Conservation (phyloP, 2,888 invertebrate species). For the Notocelia uddmanniana region DNA sequence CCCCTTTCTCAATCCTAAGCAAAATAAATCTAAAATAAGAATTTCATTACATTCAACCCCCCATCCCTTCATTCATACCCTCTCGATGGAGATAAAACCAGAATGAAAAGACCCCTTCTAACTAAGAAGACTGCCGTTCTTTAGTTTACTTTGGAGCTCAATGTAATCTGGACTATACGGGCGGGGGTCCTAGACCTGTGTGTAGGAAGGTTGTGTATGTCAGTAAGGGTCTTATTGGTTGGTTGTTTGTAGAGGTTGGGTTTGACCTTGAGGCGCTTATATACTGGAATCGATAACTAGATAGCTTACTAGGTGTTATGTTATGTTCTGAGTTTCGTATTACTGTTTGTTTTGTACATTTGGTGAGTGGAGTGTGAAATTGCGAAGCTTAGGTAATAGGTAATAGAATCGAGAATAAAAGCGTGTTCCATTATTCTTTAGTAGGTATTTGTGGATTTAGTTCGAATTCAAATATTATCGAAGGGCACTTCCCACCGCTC, state of each 20-base stretch:
- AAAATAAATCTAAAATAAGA: conserved; percentile 42
- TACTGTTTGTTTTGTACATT: not conserved
- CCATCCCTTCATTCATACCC: conserved; percentile 30
- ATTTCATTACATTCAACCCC: conserved; percentile 34
- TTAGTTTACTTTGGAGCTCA: conserved; percentile 43
- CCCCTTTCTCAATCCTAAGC: conserved; percentile 11
- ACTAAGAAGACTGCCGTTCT: not conserved
- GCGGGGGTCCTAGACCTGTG: conserved; percentile 51
- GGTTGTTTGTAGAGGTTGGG: conserved; percentile 16
- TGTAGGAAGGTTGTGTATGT: conserved; percentile 44
- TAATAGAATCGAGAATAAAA: too few relatives aligned
- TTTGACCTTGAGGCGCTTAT: conserved; percentile 23
- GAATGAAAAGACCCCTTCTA: not conserved
- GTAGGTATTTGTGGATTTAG: too few relatives aligned
- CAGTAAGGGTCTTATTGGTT: conserved; percentile 50
- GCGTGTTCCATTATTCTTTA: too few relatives aligned
- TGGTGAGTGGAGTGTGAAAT: conserved; percentile 1
- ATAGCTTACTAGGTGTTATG: not conserved
- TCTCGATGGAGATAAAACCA: conserved; percentile 23
- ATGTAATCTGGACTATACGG: conserved; percentile 46
- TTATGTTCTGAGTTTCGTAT: conserved; percentile 16
- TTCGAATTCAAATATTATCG: too few relatives aligned
- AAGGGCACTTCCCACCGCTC: too few relatives aligned
- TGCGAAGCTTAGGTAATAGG: not conserved
- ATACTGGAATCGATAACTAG: conserved; percentile 25